Evolutionary conservation across 2,113 vertebrate species (phyloP).

Genomic region (Castor canadensis): DNA sequence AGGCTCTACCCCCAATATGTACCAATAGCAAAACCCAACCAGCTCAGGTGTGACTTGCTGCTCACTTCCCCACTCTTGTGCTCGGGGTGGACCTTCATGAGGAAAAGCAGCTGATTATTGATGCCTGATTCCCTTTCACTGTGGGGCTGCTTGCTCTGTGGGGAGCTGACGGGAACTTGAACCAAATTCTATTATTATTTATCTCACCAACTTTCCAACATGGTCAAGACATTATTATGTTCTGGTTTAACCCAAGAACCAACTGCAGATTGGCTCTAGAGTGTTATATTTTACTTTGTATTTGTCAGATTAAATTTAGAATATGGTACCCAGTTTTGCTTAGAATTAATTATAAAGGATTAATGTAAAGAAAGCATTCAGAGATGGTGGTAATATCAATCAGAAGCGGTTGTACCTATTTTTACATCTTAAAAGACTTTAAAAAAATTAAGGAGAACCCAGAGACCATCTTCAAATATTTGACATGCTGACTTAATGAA

Average conservation of each 20-base stretch:
- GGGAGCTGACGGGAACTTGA: background rate
- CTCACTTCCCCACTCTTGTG: background rate
- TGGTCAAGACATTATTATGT: background rate
- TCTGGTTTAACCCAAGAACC: background rate
- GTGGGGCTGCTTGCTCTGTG: background rate
- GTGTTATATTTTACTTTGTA: background rate
- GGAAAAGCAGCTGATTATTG: background rate
- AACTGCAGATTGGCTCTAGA: background rate
- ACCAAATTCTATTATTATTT: background rate
- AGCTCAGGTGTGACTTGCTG: no score
- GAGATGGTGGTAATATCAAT: background rate
- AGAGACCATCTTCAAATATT: background rate
- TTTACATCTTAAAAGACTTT: background rate
- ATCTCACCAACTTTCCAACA: background rate
- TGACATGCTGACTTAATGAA: background rate
- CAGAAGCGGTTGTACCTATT: background rate
- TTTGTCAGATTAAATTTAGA: background rate
- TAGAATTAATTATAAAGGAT: background rate
- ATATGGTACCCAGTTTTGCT: background rate
- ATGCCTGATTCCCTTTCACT: background rate
- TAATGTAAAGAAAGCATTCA: background rate
- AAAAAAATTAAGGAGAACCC: background rate
- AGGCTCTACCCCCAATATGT: rapidly evolving
- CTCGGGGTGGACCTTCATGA: background rate
- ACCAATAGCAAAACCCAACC: background rate